Conservation (phyloP, 2,797 vertebrate species). For the Sciurus vulgaris region DNA sequence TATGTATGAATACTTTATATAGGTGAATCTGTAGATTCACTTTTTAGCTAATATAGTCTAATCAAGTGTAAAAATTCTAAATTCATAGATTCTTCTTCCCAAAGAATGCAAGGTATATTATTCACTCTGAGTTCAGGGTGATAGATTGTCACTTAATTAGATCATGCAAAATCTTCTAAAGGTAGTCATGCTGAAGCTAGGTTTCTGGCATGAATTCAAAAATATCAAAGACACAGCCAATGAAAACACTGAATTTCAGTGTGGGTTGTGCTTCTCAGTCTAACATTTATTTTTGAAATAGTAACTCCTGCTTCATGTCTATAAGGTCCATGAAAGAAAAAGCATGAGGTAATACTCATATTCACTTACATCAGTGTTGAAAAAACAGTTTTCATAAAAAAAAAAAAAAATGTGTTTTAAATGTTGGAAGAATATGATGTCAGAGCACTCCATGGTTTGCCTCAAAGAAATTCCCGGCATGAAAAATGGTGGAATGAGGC, state of each 20-base stretch:
- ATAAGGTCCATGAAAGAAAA: slow-evolving; percentile 7
- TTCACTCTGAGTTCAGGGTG: neutral
- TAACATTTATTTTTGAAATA: slow-evolving; percentile 56
- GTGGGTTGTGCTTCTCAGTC: neutral
- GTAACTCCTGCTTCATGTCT: neutral
- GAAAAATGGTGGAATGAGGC: too few species aligned
- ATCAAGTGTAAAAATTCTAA: slow-evolving; percentile 1
- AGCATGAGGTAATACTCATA: neutral
- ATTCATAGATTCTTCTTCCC: neutral
- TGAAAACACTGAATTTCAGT: neutral
- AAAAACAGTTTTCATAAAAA: neutral
- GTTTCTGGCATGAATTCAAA: slow-evolving; percentile 41
- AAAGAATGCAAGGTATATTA: neutral
- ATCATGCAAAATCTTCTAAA: neutral
- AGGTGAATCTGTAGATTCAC: neutral
- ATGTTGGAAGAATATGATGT: neutral
- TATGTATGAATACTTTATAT: neutral
- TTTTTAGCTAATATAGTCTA: slow-evolving; percentile 5
- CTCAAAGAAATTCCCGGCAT: slow-evolving; percentile 1
- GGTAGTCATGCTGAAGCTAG: neutral
- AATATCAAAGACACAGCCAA: slow-evolving; percentile 44
- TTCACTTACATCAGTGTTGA: neutral
- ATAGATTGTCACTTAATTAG: slow-evolving; percentile 21
- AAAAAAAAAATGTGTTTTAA: neutral
- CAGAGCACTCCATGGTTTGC: neutral